A percentile compares a stretch with the other conserved stretches of the same genome.
Conservation (phyloP, 2,888 invertebrate genomes). For the Callyntrura guangdongensis region DNA sequence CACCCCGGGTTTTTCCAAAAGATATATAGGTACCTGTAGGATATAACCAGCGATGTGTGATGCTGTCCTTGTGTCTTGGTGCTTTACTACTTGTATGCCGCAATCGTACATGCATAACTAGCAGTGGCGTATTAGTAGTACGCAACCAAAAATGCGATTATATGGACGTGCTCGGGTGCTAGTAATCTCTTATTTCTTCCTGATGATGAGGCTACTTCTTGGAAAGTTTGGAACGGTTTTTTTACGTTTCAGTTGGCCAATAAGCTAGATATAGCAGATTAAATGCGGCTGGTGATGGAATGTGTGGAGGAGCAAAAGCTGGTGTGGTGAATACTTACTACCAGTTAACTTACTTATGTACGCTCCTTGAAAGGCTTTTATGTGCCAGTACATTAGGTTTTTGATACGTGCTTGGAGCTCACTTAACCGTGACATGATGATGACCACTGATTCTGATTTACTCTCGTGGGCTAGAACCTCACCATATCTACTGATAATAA, state of each 20-base stretch:
- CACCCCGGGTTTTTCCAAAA: slow-evolving; percentile 31
- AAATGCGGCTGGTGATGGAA: background rate
- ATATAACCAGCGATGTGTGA: no score
- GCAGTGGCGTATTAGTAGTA: background rate
- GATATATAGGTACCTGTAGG: no score
- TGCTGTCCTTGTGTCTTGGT: no score
- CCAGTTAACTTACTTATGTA: slow-evolving; percentile 7
- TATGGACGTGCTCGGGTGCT: background rate
- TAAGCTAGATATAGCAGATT: slow-evolving; percentile 22
- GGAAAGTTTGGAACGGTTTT: background rate
- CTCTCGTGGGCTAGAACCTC: no score
- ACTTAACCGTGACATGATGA: slow-evolving; percentile 72
- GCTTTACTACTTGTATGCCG: background rate
- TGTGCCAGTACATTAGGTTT: slow-evolving; percentile 9
- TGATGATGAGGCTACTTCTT: slow-evolving; percentile 23
- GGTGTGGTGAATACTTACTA: slow-evolving; percentile 5
- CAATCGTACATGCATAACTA: background rate
- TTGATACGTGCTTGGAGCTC: slow-evolving; percentile 46
- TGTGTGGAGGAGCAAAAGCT: background rate
- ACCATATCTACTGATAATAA: no score
- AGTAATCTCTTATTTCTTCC: slow-evolving; percentile 1
- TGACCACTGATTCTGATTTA: slow-evolving; percentile 72
- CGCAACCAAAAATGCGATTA: background rate
- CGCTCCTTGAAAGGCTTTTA: slow-evolving; percentile 22
- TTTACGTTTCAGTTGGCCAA: slow-evolving; percentile 9